Conservation (phyloP, 1,140 invertebrate species). For the Drosophila pachea region DNA sequence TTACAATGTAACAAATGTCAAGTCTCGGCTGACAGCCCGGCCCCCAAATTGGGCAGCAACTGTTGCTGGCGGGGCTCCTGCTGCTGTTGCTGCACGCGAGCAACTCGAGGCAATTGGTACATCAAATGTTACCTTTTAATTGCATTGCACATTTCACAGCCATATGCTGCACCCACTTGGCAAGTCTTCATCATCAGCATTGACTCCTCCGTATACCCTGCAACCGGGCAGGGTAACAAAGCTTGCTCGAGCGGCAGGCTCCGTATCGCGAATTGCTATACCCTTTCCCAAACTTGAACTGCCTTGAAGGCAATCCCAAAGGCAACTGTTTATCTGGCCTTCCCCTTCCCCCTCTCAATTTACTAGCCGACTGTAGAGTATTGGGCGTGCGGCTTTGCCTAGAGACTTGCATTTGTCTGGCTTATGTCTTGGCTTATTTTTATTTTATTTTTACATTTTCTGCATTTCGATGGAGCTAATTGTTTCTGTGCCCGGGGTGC, state of each 20-base stretch:
- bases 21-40: constrained; percentile 56
- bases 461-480: constrained; percentile 74
- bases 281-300: no score
- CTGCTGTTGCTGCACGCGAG: constrained; percentile 14
- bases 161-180: constrained; percentile 74
- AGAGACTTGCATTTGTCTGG: not conserved
- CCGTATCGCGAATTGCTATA: no score
- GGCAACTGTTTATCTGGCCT: no score
- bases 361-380: no score
- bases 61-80: constrained; percentile 39
- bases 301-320: no score
- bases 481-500: constrained; percentile 57
- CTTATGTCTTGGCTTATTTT: not conserved
- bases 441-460: constrained; percentile 32
- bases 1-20: constrained; percentile 77
- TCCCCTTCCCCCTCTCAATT: no score
- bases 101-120: constrained; percentile 57
- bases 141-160: constrained; percentile 45
- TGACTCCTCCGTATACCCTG: constrained; percentile 1
- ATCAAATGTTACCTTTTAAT: constrained; percentile 75
- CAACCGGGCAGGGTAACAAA: no score
- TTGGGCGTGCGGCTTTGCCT: no score
- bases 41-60: constrained; percentile 42
- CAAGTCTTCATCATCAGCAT: constrained; percentile 22
- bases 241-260: no score